A percentile compares a stretch with the other conserved stretches of the same genome.
These are phyloP conservation scores for Zygothrica quintamaculata DNA, from an alignment of 2,888 invertebrate species.

Conservation along the genomic window DNA sequence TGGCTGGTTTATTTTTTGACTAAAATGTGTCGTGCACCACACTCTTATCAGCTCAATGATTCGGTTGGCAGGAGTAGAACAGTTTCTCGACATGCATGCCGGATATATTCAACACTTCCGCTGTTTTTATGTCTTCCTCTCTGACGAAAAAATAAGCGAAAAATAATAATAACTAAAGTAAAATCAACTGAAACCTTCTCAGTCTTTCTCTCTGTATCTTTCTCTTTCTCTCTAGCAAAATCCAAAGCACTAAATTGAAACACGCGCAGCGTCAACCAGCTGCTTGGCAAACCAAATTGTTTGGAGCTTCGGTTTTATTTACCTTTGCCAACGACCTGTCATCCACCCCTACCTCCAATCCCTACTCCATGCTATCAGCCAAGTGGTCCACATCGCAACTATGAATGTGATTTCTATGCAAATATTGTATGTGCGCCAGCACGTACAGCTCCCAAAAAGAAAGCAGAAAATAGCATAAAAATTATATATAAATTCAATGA, in stretches of 20 bases:
- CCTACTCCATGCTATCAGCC: neutral
- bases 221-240: conserved; percentile 9
- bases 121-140: conserved; percentile 75
- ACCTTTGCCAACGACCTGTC: conserved; percentile 31
- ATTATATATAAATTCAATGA: conserved; percentile 22
- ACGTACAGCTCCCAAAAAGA: conserved; percentile 26
- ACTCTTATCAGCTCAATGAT: conserved; percentile 54
- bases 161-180: conserved; percentile 61
- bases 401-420: conserved; percentile 67
- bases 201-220: neutral
- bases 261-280: conserved; percentile 31
- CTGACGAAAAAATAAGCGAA: conserved; percentile 38
- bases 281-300: conserved; percentile 15
- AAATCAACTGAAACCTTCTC: conserved; percentile 15
- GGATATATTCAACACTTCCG: conserved; percentile 74
- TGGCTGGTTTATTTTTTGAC: conserved; percentile 13
- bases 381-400: conserved; percentile 39
- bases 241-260: conserved; percentile 46
- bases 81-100: conserved; percentile 52
- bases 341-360: no score
- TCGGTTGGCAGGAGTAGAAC: conserved; percentile 13
- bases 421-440: conserved; percentile 45
- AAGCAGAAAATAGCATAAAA: conserved; percentile 5
- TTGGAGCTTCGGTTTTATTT: conserved; percentile 36
- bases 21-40: conserved; percentile 19